Base-by-base conservation (phyloP, 2,113 vertebrate species). In the Prolemur simus region DNA sequence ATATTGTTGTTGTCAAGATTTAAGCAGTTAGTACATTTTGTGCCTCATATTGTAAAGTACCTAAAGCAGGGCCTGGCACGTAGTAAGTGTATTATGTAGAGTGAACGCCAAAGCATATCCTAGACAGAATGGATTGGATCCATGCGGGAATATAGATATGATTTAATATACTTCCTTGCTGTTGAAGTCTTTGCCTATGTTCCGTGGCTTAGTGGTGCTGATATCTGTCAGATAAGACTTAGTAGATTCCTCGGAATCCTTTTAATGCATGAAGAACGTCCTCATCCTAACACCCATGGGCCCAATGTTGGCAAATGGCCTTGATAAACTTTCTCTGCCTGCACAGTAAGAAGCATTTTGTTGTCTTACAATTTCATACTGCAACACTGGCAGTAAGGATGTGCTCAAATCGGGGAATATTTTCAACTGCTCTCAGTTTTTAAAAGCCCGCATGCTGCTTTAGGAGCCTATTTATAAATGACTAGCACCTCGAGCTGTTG, bases 401-500 rank as follows among this genome's bases (percentile, higher is more conserved):
- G 56, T 89, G 60, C 71, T 96, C 84, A 89, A 91, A 81, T 42
- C 1, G 17, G 89, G 42, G 85, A 94, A 71, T 69, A 42, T 63
- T 95, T 91, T 92, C 87, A 92, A 93, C 49, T 29, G 6, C 76
- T 94, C 81, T 84, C 39, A 47, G 78, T 82, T 85, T 96, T 91
- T 73, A 95, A 89, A 96, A 96, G 84, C 96, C 78, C 45, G 39
- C 82, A 54, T 1, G 32, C 89, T 97, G 87, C 85, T 89, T 95
- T 90, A 68, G 80, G 84, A 97, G 89, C 74, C 92, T 95, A 83
- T 97, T 97, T 97, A 95, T 90, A 97, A 93, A 93, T 47, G 87
- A 95, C 63, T 80, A 91, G 42, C 89, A 87, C 69, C 87, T 96
- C 3, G 21, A 84, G 64, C 82, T 95, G 69, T 58, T 64, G 49